Percentiles rank a stretch among this genome's conserved stretches.
Evolutionary conservation across 2,888 invertebrate genomes (phyloP).

Genomic region (Drosophila pseudotalamancana): DNA sequence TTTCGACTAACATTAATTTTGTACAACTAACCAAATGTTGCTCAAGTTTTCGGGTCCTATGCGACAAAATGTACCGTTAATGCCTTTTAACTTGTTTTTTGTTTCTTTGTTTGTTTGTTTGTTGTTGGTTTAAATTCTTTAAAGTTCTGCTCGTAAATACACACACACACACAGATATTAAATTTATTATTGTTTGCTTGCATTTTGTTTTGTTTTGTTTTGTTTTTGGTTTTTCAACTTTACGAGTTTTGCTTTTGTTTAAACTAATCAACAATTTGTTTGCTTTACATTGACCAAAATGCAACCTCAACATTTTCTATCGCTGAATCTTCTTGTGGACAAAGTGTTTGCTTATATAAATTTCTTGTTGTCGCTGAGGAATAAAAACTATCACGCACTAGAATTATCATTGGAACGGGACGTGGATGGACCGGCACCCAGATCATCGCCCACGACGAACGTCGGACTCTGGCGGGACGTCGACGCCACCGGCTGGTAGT

Average conservation of each 20-base stretch:
- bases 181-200: slow-evolving; percentile 78
- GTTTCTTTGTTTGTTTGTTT: slow-evolving; percentile 19
- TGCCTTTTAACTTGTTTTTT: slow-evolving; percentile 19
- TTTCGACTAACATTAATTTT: slow-evolving; percentile 49
- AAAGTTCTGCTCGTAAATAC: slow-evolving; percentile 62
- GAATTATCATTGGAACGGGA: slow-evolving; percentile 85
- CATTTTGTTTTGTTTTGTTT: slow-evolving; percentile 58
- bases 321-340: slow-evolving; percentile 50
- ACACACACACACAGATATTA: slow-evolving; percentile 75
- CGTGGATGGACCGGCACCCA: slow-evolving; percentile 84
- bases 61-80: slow-evolving; percentile 39
- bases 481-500: slow-evolving; percentile 85
- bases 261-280: slow-evolving; percentile 76
- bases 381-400: slow-evolving; percentile 85
- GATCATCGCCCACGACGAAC: slow-evolving; percentile 84
- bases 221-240: slow-evolving; percentile 34
- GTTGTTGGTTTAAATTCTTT: slow-evolving; percentile 66
- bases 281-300: slow-evolving; percentile 74
- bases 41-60: slow-evolving; percentile 55
- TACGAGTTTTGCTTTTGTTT: slow-evolving; percentile 51
- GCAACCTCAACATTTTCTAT: slow-evolving; percentile 60
- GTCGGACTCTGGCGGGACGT: slow-evolving; percentile 86
- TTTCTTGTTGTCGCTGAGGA: slow-evolving; percentile 78
- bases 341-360: slow-evolving; percentile 56
- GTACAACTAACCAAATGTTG: slow-evolving; percentile 71